phyloP scores from a whole-genome alignment of 1,140 invertebrate genomes.

The Tetragonula clypearis region DNA sequence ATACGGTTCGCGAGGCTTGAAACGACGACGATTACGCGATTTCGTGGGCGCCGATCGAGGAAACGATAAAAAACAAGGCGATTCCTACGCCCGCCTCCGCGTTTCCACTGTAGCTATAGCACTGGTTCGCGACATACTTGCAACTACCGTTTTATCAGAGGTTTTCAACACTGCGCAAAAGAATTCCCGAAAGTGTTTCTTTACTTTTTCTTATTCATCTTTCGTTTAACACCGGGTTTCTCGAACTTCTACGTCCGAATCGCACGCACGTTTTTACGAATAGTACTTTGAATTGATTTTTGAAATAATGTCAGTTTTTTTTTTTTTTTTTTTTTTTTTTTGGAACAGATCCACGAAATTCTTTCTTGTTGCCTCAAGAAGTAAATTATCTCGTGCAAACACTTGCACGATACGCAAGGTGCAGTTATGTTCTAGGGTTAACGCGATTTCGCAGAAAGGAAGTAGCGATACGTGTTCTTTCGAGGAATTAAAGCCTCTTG shows the following conservation, averaged over 20 bases:
- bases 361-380: too few species aligned
- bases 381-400: background rate
- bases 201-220: too few species aligned
- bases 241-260: too few species aligned
- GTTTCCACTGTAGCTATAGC: background rate
- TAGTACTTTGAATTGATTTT: background rate
- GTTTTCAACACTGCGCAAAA: background rate
- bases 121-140: background rate
- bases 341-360: background rate
- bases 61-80: constrained; percentile 53
- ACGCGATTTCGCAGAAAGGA: constrained; percentile 13
- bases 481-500: background rate
- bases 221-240: too few species aligned
- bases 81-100: constrained; percentile 55
- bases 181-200: too few species aligned
- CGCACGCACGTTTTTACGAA: too few species aligned
- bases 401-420: background rate
- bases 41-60: constrained; percentile 37
- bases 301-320: background rate
- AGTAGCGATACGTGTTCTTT: constrained; percentile 2
- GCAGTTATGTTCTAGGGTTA: background rate
- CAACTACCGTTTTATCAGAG: background rate
- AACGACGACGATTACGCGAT: constrained; percentile 22
- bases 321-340: background rate
- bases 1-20: background rate